phyloP scores from a whole-genome alignment of 2,888 invertebrate species.

The Argynnis bischoffii region DNA sequence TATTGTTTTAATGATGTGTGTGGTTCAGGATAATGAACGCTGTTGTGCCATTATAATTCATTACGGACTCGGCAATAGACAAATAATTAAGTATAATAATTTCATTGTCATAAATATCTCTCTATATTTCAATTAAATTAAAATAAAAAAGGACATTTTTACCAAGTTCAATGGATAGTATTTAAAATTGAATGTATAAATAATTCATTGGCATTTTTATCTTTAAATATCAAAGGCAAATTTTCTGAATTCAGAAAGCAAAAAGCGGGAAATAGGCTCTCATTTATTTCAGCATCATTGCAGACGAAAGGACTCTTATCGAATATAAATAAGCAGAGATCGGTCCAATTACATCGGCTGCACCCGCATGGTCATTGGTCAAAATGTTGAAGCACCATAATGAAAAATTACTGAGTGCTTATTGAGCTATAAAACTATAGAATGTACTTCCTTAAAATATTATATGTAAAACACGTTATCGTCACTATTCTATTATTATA shows the following conservation, averaged over 20 bases:
- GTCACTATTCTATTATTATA: too few relatives aligned
- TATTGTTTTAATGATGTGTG: too few relatives aligned
- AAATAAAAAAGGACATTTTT: neutral
- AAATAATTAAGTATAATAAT: too few relatives aligned
- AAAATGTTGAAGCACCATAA: slow-evolving; percentile 11
- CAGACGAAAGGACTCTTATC: slow-evolving; percentile 32
- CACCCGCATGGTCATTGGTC: slow-evolving; percentile 4
- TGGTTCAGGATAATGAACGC: too few relatives aligned
- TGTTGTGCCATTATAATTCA: too few relatives aligned
- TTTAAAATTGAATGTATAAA: slow-evolving; percentile 20
- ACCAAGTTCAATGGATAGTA: neutral
- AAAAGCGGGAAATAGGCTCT: slow-evolving; percentile 34
- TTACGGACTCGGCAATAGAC: too few relatives aligned
- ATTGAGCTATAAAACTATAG: neutral
- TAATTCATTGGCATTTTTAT: slow-evolving; percentile 14
- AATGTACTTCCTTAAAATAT: neutral
- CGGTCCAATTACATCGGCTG: slow-evolving; percentile 38
- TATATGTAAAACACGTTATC: too few relatives aligned
- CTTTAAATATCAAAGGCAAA: slow-evolving; percentile 15
- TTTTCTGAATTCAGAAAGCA: slow-evolving; percentile 17
- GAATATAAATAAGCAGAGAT: slow-evolving; percentile 40
- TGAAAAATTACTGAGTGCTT: neutral
- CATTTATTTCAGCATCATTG: slow-evolving; percentile 36
- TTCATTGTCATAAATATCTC: neutral
- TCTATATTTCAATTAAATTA: neutral